Base-by-base conservation (phyloP, 2,113 vertebrate genomes). In the Tragelaphus imberbis region DNA sequence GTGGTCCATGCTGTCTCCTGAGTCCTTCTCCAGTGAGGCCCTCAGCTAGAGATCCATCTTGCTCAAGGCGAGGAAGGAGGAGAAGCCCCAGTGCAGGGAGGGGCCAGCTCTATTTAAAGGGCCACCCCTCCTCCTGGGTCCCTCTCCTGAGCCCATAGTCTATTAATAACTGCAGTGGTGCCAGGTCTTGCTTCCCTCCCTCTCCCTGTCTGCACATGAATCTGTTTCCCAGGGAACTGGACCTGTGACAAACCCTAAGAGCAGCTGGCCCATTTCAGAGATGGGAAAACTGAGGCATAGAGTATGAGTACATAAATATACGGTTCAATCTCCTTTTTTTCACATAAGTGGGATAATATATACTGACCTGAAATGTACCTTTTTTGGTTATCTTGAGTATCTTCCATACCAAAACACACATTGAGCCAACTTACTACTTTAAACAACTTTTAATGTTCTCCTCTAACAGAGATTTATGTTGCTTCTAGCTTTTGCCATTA, bases 151-250 rank as follows among this genome's bases (percentile, higher is more conserved):
- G 63, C 86, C 9, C 3, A 2, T 0, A 14, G 14, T 13, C 11
- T 44, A 16, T 19, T 25, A 71, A 71, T 23, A 71, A 71, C n/a
- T 9, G 8, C n/a, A 3, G 0, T 0, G 4, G 27, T 17, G 1
- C 12, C 0, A 12, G n/a, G 13, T 55, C 65, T 68, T 7, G 7
- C 21, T 68, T n/a, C 28, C 51, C 75, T 44, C 9, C 27, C 36
- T 6, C 28, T 15, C 47, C 16, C 7, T 15, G 1, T n/a, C 87
- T 86, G n/a, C 30, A 11, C 55, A 0, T 0, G 27, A 47, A 44
- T 53, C 63, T 47, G 61, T 27, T 80, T 4, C 49, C 58, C n/a
- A 9, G 28, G 90, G 36, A 49, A 17, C 17, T 13, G 19, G 51
- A 13, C 51, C 27, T 15, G 28, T 9, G 84, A 3, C 25, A 9